Base-by-base conservation (phyloP, 2,888 invertebrate species). In the Andrena marginata region DNA sequence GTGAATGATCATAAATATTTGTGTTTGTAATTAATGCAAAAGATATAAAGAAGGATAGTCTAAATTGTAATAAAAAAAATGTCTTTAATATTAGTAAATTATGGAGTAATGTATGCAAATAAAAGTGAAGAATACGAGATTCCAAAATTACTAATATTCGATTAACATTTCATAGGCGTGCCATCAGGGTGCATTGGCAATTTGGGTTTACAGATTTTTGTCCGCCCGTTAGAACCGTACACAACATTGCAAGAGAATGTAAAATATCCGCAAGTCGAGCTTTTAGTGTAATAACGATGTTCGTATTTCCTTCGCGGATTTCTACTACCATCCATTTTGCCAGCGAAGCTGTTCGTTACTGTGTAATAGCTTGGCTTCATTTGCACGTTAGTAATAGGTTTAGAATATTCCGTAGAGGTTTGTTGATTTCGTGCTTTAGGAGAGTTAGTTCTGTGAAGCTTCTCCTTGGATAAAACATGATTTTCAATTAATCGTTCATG, bases 231-330 rank as follows among this genome's bases (percentile, higher is more conserved):
- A 0, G 96, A 96, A 13, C 97, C 96, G 89, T 97, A 96, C 0
- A 97, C 97, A 91, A 97, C 96, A 68, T 97, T 97, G 92, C 98
- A 98, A 0, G 97, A 97, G 93, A 98, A 98, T 1, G 97, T 97
- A 88, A 98, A 97, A 92, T 97, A 97, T 8, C 98, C 98, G 92
- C 98, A 98, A 1, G 97, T 97, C 1, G 97, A 97, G 8, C 97
- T 97, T 93, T 98, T 98, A 0, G 97, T 97, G 90, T 97, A 98
- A 94, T 97, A 98, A 92, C 97, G 96, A 80, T 97, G 96, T 77
- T 96, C 96, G 51, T 94, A 92, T 42, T 94, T 92, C 89, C 94
- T 94, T 48, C 94, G 94, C 33, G 96, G 95, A 89, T 95, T 95
- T 91, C 95, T 95, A 60, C 95, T 95, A 8, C 85, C 90, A 85